Evolutionary conservation across 1,140 invertebrate species (phyloP).

Genomic region (Bombus sylvicola): DNA sequence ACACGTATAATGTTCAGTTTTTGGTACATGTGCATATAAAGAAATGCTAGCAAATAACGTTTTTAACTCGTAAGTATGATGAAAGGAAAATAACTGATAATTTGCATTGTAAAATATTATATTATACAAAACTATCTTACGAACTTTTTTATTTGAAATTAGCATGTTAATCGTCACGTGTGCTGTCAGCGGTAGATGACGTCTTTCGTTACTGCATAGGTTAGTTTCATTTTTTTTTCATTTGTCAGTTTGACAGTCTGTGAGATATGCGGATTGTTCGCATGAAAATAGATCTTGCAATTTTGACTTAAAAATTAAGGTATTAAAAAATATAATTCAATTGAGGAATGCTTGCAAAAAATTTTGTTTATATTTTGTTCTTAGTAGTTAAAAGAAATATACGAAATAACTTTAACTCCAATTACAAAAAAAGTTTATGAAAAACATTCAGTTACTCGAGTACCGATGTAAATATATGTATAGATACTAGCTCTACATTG

Average conservation of each 20-base stretch:
- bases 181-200: background rate
- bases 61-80: background rate
- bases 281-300: background rate
- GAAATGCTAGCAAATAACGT: background rate
- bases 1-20: background rate
- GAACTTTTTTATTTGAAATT: background rate
- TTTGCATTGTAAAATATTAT: background rate
- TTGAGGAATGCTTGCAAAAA: too few species aligned
- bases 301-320: background rate
- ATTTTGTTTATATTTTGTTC: too few species aligned
- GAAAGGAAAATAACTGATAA: background rate
- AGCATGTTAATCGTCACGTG: background rate
- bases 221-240: background rate
- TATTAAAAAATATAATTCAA: background rate
- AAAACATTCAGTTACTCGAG: background rate
- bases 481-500: background rate
- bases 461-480: background rate
- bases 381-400: too few species aligned
- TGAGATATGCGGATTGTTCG: background rate
- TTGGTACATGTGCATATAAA: background rate
- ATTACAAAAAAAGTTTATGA: too few species aligned
- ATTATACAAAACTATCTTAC: background rate
- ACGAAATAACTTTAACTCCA: too few species aligned
- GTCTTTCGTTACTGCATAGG: background rate
- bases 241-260: background rate